Base-by-base conservation (phyloP, 2,797 vertebrate genomes). In the Pipistrellus nathusii region DNA sequence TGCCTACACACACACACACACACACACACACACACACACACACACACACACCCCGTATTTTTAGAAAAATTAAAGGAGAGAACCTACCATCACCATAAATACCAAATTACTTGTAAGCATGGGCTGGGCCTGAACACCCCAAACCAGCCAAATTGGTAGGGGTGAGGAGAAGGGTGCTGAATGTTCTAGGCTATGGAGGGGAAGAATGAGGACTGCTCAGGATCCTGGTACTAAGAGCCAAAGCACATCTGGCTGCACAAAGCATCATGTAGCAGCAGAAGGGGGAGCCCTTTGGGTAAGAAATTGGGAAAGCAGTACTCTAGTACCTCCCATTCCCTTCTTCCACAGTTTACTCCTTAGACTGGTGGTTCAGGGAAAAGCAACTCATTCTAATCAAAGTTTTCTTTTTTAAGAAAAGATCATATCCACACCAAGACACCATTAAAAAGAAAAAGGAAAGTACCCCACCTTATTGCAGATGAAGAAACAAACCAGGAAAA, bases 361-460 rank as follows among this genome's bases (percentile, higher is more conserved):
- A 59, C 3, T 78, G 62, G 6, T 77, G 38, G 38, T 30, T 5
- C 10, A 12, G 53, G n/a, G 51, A 76, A 44, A 87, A 4, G 1
- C 11, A 90, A 71, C 21, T 69, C 53, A 76, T 38, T 76, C n/a
- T 59, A 84, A 46, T 14, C 46, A 30, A 59, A 14, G 2, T 9
- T 27, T 93, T 90, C 4, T 64, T 35, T 88, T 66, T 46, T 53
- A 13, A 32, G 72, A 88, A 91, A 93, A 68, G 30, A 86, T 35
- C 15, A 80, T 23, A 25, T 73, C 7, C 9, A 57, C 12, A 44
- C 8, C 15, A 68, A 85, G 44, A 55, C 35, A 68, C 12, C 15
- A 44, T 27, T 27, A 23, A 18, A 72, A 55, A 91, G 44, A 6
- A 14, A 75, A 59, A 18, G 3, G 13, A 48, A 90, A 53, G 2